Conservation (phyloP, 1,140 invertebrate species). For the Diorhabda elongata region DNA sequence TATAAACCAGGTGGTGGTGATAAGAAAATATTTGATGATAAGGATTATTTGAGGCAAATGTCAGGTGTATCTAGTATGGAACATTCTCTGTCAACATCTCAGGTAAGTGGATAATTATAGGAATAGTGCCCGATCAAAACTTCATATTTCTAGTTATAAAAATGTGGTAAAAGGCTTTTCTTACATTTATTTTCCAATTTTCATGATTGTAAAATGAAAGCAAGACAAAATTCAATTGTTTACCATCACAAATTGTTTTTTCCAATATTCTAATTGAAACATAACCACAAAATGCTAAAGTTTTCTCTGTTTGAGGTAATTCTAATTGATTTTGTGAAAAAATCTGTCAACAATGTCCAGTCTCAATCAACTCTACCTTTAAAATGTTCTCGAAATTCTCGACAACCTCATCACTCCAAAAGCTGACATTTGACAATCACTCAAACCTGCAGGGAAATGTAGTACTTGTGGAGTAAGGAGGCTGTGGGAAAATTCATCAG, state of each 20-base stretch:
- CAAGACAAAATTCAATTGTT: background rate
- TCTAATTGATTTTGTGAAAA: too few species aligned
- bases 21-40: constrained; percentile 91
- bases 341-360: too few species aligned
- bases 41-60: constrained; percentile 83
- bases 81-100: constrained; percentile 61
- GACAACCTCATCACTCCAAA: too few species aligned
- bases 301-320: too few species aligned
- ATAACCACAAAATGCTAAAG: too few species aligned
- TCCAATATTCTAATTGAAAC: too few species aligned
- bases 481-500: too few species aligned
- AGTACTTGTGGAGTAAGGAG: too few species aligned
- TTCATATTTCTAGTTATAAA: background rate
- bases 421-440: too few species aligned
- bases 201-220: background rate
- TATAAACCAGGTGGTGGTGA: constrained; percentile 91
- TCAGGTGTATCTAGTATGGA: constrained; percentile 60
- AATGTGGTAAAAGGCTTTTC: constrained; percentile 11
- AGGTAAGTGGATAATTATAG: constrained; percentile 51
- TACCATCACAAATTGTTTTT: background rate
- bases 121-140: background rate
- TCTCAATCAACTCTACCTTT: too few species aligned
- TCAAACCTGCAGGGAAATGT: too few species aligned
- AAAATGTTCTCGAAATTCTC: too few species aligned
- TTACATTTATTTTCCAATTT: background rate